Percentiles rank a stretch among this genome's conserved stretches.
These are phyloP conservation scores for Actenoides hombroni DNA, from an alignment of 2,113 vertebrate species.

Conservation along the genomic window DNA sequence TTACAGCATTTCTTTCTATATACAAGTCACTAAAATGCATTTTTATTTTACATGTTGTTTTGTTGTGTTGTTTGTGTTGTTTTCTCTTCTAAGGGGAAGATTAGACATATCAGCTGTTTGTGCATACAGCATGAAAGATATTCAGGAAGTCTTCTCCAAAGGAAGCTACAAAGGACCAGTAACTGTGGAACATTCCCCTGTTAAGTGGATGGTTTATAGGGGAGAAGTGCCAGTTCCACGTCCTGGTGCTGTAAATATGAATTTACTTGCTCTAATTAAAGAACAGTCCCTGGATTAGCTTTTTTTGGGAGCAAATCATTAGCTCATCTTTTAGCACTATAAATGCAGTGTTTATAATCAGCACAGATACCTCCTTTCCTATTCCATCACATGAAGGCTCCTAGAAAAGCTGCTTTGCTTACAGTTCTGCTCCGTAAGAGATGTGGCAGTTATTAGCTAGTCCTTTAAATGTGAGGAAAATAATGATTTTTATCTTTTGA, in stretches of 20 bases:
- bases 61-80: neutral
- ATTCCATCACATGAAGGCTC: neutral
- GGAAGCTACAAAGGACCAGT: constrained; percentile 77
- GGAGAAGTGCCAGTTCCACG: constrained; percentile 76
- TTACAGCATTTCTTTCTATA: neutral
- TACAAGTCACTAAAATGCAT: neutral
- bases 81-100: constrained; percentile 58
- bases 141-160: constrained; percentile 72
- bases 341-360: neutral
- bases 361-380: neutral
- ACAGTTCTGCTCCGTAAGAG: neutral
- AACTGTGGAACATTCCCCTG: constrained; percentile 62
- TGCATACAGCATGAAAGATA: constrained; percentile 57
- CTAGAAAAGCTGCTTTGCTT: neutral
- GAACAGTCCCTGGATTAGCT: neutral
- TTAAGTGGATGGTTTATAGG: constrained; percentile 75
- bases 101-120: constrained; percentile 73
- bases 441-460: neutral
- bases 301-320: neutral
- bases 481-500: neutral
- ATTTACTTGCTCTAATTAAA: neutral
- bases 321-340: neutral
- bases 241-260: constrained; percentile 76
- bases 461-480: neutral
- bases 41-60: neutral